Conservation (phyloP, 2,113 vertebrate species). For the Aegithalos caudatus region DNA sequence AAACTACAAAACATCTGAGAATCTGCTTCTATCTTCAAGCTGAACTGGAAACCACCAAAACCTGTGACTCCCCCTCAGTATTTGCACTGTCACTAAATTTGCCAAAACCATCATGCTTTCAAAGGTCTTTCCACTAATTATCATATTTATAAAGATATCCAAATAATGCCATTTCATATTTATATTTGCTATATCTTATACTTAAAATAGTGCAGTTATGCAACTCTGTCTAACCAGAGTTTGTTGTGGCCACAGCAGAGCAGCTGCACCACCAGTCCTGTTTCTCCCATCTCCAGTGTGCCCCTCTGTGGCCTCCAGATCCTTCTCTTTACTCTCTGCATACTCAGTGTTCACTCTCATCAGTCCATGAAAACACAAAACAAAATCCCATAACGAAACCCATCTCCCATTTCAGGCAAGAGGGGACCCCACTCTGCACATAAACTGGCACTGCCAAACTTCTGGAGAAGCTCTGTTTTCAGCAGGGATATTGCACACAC, state of each 20-base stretch:
- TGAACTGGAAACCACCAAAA: neutral
- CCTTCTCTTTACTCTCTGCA: neutral
- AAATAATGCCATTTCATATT: neutral
- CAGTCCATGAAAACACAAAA: fast-evolving
- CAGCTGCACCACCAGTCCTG: fast-evolving
- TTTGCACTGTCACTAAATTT: neutral
- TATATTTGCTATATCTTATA: neutral
- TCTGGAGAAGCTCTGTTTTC: neutral
- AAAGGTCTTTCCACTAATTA: neutral
- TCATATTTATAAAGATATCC: neutral
- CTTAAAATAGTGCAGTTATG: neutral
- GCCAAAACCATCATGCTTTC: neutral
- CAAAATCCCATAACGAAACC: neutral
- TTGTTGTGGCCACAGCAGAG: neutral
- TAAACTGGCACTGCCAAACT: fast-evolving
- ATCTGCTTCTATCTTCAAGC: neutral
- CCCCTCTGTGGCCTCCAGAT: neutral
- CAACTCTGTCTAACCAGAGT: neutral
- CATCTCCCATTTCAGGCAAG: neutral
- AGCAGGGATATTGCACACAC: neutral
- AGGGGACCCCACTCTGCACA: neutral
- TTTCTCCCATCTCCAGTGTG: neutral
- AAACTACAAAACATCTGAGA: neutral
- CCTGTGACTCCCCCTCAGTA: too few species aligned
- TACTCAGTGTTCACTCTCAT: neutral